Evolutionary conservation across 2,888 invertebrate species (phyloP).

Genomic region (Augiades crinisus): DNA sequence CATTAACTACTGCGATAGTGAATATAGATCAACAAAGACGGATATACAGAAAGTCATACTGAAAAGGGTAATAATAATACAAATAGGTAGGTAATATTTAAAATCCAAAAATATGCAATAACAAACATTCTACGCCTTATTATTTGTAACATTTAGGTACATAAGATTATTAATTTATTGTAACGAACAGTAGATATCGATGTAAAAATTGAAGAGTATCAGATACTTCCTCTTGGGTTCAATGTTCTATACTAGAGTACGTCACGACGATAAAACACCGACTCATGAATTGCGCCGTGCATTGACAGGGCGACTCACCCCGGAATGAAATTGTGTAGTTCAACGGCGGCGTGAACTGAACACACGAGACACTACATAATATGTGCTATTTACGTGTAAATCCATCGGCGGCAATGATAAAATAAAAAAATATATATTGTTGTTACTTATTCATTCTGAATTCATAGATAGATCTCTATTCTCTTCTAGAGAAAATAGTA

Average conservation of each 20-base stretch:
- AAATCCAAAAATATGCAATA: too few relatives aligned
- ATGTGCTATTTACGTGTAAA: conserved; percentile 17
- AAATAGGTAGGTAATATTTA: too few relatives aligned
- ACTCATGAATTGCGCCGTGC: conserved; percentile 66
- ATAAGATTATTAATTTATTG: not conserved
- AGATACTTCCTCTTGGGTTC: conserved; percentile 75
- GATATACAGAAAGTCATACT: too few relatives aligned
- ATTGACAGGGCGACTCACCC: conserved; percentile 71
- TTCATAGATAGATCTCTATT: too few relatives aligned
- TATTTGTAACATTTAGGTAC: not conserved
- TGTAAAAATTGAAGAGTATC: conserved; percentile 66
- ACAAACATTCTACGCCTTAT: not conserved
- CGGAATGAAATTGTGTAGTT: conserved; percentile 48
- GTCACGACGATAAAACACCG: conserved; percentile 71
- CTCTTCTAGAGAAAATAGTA: too few relatives aligned
- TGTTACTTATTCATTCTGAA: too few relatives aligned
- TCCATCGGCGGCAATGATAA: not conserved
- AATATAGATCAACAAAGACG: too few relatives aligned
- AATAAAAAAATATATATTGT: too few relatives aligned
- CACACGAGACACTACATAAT: conserved; percentile 28
- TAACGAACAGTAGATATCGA: conserved; percentile 41
- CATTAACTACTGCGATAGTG: too few relatives aligned
- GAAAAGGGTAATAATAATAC: too few relatives aligned
- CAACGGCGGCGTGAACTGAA: conserved; percentile 32
- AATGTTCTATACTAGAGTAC: conserved; percentile 63